Conservation (phyloP, 1,140 invertebrate species). For the Tribolium castaneum region DNA sequence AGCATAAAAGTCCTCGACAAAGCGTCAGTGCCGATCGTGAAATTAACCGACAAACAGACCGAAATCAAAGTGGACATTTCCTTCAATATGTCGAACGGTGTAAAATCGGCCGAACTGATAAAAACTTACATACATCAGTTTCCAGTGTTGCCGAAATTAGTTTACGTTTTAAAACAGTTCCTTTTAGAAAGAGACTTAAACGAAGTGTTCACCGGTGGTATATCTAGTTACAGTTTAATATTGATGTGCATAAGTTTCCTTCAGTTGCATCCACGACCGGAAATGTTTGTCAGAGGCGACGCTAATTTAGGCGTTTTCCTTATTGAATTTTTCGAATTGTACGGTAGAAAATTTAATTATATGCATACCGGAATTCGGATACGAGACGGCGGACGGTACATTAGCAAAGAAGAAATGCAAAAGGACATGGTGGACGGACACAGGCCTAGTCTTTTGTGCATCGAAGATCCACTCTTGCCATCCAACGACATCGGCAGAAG, state of each 20-base stretch:
- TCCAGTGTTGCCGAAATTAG: conserved; percentile 91
- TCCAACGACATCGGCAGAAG: conserved; percentile 97
- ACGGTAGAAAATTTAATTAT: conserved; percentile 97
- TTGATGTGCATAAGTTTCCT: conserved; percentile 98
- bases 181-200: conserved; percentile 96
- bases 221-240: conserved; percentile 98
- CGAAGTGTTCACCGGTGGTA: conserved; percentile 99
- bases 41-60: conserved; percentile 94
- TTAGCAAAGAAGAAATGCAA: conserved; percentile 94
- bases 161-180: conserved; percentile 98
- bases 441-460: conserved; percentile 92
- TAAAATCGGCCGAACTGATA: conserved; percentile 95
- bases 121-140: conserved; percentile 76
- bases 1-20: conserved; percentile 96
- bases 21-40: conserved; percentile 97
- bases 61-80: conserved; percentile 97
- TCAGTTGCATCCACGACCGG: conserved; percentile 77
- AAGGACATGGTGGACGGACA: conserved; percentile 94
- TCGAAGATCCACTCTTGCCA: conserved; percentile 96
- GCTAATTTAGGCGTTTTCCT: conserved; percentile 93
- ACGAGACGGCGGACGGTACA: conserved; percentile 93
- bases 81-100: conserved; percentile 97
- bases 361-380: conserved; percentile 94
- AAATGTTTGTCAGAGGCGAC: conserved; percentile 68
- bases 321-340: conserved; percentile 98